Conservation (phyloP, 1,140 invertebrate species). For the Cyrtorhinus lividipennis region DNA sequence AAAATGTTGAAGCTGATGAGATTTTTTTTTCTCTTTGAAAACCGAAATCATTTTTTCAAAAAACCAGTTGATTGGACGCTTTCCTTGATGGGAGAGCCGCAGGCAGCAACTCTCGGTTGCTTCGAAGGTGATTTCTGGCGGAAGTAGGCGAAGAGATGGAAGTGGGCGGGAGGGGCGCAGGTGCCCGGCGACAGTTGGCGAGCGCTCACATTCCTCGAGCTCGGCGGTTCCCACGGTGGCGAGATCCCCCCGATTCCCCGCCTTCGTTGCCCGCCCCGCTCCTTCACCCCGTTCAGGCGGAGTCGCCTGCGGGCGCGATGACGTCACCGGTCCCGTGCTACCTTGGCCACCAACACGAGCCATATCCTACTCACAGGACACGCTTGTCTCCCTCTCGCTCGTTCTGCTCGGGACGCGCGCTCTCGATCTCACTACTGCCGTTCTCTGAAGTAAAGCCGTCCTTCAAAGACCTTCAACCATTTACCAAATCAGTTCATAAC, state of each 20-base stretch:
- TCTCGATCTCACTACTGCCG: background rate
- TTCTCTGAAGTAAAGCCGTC: too few relatives aligned
- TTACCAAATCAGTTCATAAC: too few relatives aligned
- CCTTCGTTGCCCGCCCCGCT: background rate
- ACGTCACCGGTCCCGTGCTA: constrained; percentile 6
- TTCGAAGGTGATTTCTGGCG: constrained; percentile 6
- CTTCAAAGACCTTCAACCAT: too few relatives aligned
- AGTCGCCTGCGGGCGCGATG: background rate
- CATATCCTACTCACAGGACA: constrained; percentile 1
- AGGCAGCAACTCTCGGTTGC: constrained; percentile 3
- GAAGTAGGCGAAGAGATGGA: background rate
- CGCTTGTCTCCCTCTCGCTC: background rate
- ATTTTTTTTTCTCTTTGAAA: too few relatives aligned
- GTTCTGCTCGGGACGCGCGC: background rate
- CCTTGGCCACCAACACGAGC: constrained; percentile 4
- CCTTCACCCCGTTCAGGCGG: background rate
- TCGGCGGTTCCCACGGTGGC: constrained; percentile 1
- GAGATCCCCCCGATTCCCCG: background rate
- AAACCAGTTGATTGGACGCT: too few relatives aligned
- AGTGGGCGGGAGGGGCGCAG: constrained; percentile 1
- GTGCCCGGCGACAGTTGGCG: constrained; percentile 9
- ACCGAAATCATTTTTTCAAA: too few relatives aligned
- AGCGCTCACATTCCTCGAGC: constrained; percentile 1
- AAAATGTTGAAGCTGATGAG: too few relatives aligned
- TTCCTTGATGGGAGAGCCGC: too few relatives aligned